Base-by-base conservation (phyloP, 1,140 invertebrate genomes). In the Muscidifurax raptorellus region DNA sequence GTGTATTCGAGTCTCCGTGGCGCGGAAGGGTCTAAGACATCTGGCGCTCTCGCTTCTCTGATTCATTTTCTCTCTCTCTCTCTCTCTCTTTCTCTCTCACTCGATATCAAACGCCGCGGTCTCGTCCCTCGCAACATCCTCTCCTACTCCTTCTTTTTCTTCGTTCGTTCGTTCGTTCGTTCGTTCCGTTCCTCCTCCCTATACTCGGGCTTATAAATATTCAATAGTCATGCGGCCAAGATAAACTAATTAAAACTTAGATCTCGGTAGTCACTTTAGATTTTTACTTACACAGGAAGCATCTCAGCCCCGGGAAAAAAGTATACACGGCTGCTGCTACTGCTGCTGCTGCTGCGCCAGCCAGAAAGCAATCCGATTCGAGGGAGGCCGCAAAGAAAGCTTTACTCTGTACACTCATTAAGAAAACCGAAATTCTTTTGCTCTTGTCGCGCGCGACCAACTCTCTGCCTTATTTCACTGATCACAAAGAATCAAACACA, bases 201-300 rank as follows among this genome's bases (percentile, higher is more conserved):
- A 15, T 66, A 6, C 25, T 40, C 22, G 32, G 88, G 90, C 91
- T 93, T 91, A 93, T 93, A 93, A 93, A 93, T 93, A 93, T 93
- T 93, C 92, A 93, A 93, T 93, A 92, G 92, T 92, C 92, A 93
- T 91, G 92, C 92, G 92, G 92, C 92, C 91, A 93, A 93, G 92
- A 93, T 93, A 93, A 93, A 93, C 92, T 93, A 93, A 93, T 93
- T 93, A 93, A 93, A 93, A 93, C 92, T 93, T 93, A 93, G 92
- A 93, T 93, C 92, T 93, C 91, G 92, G 92, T 93, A 93, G 92
- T 93, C 91, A 93, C 92, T 93, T 93, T 93, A 93, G 92, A 93
- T 93, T 93, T 93, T 93, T 93, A 93, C 92, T 93, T 93, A 93
- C 92, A 93, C 92, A 93, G 92, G 91, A 93, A 93, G 92, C 92